A percentile compares a stretch with the other conserved stretches of the same genome.
phyloP scores from a whole-genome alignment of 2,888 invertebrate species.

The Actias luna region DNA sequence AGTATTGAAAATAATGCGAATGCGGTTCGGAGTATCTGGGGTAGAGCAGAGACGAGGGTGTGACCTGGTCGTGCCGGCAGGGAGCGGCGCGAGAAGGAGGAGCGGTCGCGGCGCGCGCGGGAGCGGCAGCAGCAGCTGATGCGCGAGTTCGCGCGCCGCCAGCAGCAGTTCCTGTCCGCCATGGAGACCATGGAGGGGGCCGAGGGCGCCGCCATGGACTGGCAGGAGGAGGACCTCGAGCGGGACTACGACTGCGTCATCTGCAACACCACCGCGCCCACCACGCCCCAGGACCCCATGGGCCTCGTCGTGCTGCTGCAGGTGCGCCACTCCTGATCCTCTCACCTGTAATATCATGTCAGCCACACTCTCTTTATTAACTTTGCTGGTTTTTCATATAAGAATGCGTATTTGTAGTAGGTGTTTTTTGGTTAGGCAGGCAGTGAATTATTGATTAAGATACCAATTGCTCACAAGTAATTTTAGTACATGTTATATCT shows the following conservation, averaged over 20 bases:
- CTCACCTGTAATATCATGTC: too few relatives aligned
- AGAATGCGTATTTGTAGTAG: too few relatives aligned
- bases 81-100: conserved; percentile 89
- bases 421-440: too few relatives aligned
- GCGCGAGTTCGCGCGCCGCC: conserved; percentile 95
- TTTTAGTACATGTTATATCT: too few relatives aligned
- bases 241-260: conserved; percentile 97
- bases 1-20: too few relatives aligned
- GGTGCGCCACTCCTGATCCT: conserved; percentile 61
- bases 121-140: conserved; percentile 96
- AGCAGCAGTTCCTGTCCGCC: conserved; percentile 91
- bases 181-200: conserved; percentile 75
- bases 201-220: conserved; percentile 82
- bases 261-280: conserved; percentile 94
- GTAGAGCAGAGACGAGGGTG: too few relatives aligned
- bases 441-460: too few relatives aligned
- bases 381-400: too few relatives aligned
- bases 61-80: conserved; percentile 37
- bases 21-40: too few relatives aligned
- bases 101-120: conserved; percentile 90
- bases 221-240: conserved; percentile 83
- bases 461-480: too few relatives aligned
- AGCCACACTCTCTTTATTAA: too few relatives aligned
- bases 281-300: conserved; percentile 88
- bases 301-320: conserved; percentile 94